Evolutionary conservation across 2,888 invertebrate genomes (phyloP), one percentile per base, ranked within the genome.

Genomic region (Drosophila basisetae): DNA sequence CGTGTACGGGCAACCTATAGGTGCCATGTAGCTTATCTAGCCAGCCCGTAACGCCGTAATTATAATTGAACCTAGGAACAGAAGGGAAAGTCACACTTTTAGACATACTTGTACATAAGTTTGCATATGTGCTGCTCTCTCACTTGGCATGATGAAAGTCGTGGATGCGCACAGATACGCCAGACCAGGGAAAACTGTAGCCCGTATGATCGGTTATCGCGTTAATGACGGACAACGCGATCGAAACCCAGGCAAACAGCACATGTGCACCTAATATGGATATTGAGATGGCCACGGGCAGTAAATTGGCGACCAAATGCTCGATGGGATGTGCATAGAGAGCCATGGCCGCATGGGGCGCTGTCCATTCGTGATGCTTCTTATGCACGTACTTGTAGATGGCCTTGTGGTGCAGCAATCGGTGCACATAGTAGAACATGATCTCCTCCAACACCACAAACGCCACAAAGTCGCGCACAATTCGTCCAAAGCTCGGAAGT

Each of bases 81-180:
- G 10, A 22, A 5, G 22, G 78, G 62, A 37, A 22, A n/a, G 18
- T 53, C 11, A 28, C 31, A 16, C 22, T 49, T 9, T 31, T 18
- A 25, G 47, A 56, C 7, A 6, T 35, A 10, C 2, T 65, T 22
- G 10, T 13, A 4, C 33, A 2, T 25, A 18, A 31, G 10, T 18
- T 18, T 18, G 33, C 16, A 25, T 4, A 41, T 18, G 35, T 18
- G 11, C 18, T 2, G 18, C 18, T 18, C 18, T 60, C 47, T 16
- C 0, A 96, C 96, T 97, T 97, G 81, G 96, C 94, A 92, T 97
- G 97, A 92, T 97, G 97, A 92, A 96, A 97, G 93, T 97, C 97
- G 91, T 97, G 97, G 6, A 96, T 96, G 91, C 97, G 96, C 16
- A 97, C 96, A 9, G 96, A 96, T 1, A 96, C 96, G 84, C 96